Evolutionary conservation across 2,113 vertebrate species (phyloP).

Genomic region (Myotis lucifugus): DNA sequence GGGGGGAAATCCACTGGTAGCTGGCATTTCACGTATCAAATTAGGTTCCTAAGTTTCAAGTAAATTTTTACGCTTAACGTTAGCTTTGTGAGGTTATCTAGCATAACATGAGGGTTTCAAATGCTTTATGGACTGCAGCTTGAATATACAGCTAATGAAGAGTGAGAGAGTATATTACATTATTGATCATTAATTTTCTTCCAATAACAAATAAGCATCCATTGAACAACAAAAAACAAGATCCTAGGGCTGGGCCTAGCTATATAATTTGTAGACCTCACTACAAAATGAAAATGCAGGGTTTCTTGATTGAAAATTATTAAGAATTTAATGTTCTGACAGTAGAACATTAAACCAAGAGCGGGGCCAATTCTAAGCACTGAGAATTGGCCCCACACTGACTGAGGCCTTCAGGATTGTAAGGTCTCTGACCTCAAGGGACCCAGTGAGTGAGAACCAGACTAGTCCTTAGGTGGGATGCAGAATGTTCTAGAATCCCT

Average conservation of each 20-base stretch:
- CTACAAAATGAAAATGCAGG: constrained; percentile 6
- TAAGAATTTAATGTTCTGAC: background rate
- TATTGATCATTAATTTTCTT: constrained; percentile 9
- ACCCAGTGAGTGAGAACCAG: background rate
- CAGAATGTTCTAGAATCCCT: background rate
- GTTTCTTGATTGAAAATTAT: background rate
- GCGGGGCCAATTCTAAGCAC: accelerated
- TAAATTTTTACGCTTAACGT: background rate
- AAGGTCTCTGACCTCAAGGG: background rate
- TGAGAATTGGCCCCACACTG: background rate
- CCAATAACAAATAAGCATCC: constrained; percentile 9
- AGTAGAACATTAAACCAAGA: background rate
- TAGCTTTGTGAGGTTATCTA: background rate
- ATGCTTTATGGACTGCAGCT: background rate
- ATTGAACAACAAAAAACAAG: background rate
- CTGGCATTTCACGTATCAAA: background rate
- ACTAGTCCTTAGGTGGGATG: background rate
- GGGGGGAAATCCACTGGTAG: background rate
- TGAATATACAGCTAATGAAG: background rate
- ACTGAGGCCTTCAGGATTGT: background rate
- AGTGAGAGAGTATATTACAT: background rate
- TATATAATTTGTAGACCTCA: background rate
- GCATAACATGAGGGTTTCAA: background rate
- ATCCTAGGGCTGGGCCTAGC: background rate
- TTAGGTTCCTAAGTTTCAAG: constrained; percentile 20